Conservation (phyloP, 2,113 vertebrate genomes). For the Psephotus haematonotus region DNA sequence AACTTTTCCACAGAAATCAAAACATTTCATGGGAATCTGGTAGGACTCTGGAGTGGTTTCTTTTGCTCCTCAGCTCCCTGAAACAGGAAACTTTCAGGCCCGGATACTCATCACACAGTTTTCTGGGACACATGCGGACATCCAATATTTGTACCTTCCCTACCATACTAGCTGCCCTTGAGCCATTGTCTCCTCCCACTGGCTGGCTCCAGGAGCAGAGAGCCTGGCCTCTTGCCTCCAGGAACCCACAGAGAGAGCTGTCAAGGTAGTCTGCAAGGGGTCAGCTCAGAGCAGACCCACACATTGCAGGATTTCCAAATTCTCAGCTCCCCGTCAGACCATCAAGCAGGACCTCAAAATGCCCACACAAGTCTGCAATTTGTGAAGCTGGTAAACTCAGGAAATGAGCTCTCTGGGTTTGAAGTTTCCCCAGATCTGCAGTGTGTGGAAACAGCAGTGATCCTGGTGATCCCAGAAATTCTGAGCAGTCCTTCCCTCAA, state of each 20-base stretch:
- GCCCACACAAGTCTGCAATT: background rate
- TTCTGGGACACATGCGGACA: background rate
- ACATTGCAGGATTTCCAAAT: background rate
- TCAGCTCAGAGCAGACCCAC: background rate
- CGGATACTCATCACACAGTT: background rate
- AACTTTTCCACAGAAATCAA: background rate
- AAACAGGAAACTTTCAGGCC: background rate
- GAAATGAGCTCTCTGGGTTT: background rate
- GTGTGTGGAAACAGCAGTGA: rapidly evolving
- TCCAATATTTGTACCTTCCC: background rate
- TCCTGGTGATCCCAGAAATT: background rate
- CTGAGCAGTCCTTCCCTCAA: background rate
- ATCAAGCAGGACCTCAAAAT: background rate
- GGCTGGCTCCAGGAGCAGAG: background rate
- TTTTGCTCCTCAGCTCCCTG: background rate
- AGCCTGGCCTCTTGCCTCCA: rapidly evolving
- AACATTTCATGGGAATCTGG: background rate
- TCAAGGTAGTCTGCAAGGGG: background rate
- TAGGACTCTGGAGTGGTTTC: background rate
- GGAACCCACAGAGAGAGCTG: background rate
- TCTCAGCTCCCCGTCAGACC: background rate
- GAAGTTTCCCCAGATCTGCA: background rate
- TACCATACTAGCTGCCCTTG: background rate
- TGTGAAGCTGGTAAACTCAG: background rate
- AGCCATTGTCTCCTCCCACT: background rate